Evolutionary conservation across 2,888 invertebrate species (phyloP), one percentile per base, ranked within the genome.

Genomic region (Drosophila monieri): DNA sequence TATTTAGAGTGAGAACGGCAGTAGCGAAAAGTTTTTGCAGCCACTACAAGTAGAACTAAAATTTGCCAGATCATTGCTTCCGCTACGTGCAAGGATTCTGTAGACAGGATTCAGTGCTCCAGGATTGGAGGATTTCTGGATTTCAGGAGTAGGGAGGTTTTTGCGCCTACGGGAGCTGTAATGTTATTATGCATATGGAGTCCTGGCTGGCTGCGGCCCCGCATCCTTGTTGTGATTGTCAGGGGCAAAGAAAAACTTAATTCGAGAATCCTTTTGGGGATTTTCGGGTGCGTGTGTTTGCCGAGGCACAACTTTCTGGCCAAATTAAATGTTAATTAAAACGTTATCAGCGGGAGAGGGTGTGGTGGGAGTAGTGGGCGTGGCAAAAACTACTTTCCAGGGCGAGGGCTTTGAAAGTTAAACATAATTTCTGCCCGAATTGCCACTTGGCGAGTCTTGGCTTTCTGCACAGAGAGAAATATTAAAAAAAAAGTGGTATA

Each of bases 41-140:
- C 74, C 57, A 74, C 81, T 78, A 80, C 80, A 80, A 83, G 81
- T 78, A 73, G 77, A 83, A 85, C 81, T 83, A 83, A 83, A 83
- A 85, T 83, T 83, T 83, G 85, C 81, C 81, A 83, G 81, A 83
- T 83, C 81, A 83, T 83, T 83, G 81, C 85, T 83, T 83, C 81
- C 81, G 85, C 67, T 83, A 83, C 81, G 81, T 83, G 81, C 80
- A 74, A 74, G 85, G 80, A 85, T 76, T 83, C 78, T 55, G 12
- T 32, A 32, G 32, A 12, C 4, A 32, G 32, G 35, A 35, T n/a
- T 35, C 6, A 6, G 35, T 35, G n/a, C n/a, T n/a, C 12, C 14
- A 35, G 54, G 74, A 72, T 67, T 52, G 37, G 14, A n/a, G 54
- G 61, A 35, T 43, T 53, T 25, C 18, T 54, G 53, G 61, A 39